A percentile compares a stretch with the other conserved stretches of the same genome.
Evolutionary conservation across 2,797 vertebrate species (phyloP).

Genomic region (Karalla daura): DNA sequence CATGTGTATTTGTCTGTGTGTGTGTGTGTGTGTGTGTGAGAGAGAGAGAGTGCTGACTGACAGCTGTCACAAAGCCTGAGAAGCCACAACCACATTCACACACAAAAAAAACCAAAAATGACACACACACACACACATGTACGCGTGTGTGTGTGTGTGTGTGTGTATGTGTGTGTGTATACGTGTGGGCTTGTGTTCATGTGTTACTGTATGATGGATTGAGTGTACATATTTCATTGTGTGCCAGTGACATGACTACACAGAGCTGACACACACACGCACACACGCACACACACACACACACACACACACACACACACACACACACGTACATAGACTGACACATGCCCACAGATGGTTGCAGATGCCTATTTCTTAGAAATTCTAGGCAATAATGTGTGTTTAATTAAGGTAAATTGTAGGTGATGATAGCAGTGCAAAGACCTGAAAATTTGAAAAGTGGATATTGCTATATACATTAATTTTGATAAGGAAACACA

Average conservation of each 20-base stretch:
- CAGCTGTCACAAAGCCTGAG: slow-evolving; percentile 71
- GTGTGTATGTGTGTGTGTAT: slow-evolving; percentile 9
- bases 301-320: slow-evolving; percentile 14
- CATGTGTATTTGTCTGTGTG: slow-evolving; percentile 56
- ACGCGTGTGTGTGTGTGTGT: too few relatives aligned
- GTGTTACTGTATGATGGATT: slow-evolving; percentile 6
- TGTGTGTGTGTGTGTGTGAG: slow-evolving; percentile 39
- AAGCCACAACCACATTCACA: slow-evolving; percentile 46
- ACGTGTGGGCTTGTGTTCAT: slow-evolving; percentile 9
- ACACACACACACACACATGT: too few relatives aligned
- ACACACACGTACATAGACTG: slow-evolving; percentile 11
- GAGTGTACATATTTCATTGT: slow-evolving; percentile 55
- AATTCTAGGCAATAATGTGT: too few relatives aligned
- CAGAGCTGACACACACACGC: slow-evolving; percentile 17
- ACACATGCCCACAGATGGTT: slow-evolving; percentile 36
- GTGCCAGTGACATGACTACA: slow-evolving; percentile 54
- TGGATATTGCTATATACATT: too few relatives aligned
- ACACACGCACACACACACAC: slow-evolving; percentile 16
- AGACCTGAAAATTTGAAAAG: too few relatives aligned
- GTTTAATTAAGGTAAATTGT: too few relatives aligned
- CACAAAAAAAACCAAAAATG: too few relatives aligned
- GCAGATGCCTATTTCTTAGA: too few relatives aligned
- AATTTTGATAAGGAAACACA: neutral
- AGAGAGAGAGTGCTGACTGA: slow-evolving; percentile 58
- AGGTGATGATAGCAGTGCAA: neutral